A percentile compares a stretch with the other conserved stretches of the same genome.
phyloP scores from a whole-genome alignment of 2,888 invertebrate species.

The Muscina levida region DNA sequence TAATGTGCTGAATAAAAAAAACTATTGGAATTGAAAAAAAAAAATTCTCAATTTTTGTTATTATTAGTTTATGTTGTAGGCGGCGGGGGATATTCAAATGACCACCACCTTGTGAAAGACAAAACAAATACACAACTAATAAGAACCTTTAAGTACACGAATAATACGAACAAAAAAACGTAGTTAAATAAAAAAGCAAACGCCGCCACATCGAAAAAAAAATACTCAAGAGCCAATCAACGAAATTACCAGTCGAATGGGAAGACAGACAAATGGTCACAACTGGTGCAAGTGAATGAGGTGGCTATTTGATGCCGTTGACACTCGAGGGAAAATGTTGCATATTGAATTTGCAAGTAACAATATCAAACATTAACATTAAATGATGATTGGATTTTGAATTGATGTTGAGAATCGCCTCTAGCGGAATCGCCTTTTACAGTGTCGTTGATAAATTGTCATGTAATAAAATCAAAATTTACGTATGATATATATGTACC shows the following conservation, averaged over 20 bases:
- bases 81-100: conserved; percentile 43
- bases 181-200: conserved; percentile 24
- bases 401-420: too few species aligned
- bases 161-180: background rate
- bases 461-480: too few species aligned
- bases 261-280: background rate
- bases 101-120: conserved; percentile 13
- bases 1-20: too few species aligned
- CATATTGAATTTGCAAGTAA: too few species aligned
- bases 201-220: conserved; percentile 26
- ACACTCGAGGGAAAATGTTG: conserved; percentile 3
- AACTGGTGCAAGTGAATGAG: too few species aligned
- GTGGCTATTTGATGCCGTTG: background rate
- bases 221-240: conserved; percentile 24
- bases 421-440: too few species aligned
- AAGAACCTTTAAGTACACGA: background rate
- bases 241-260: conserved; percentile 14
- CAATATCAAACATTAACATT: too few species aligned
- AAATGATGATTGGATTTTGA: too few species aligned
- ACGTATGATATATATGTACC: too few species aligned
- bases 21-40: too few species aligned
- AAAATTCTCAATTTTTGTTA: too few species aligned
- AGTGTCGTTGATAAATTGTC: too few species aligned
- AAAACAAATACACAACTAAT: conserved; percentile 26
- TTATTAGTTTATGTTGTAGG: background rate